These are phyloP conservation scores for Tachysurus fulvidraco DNA, from an alignment of 2,113 vertebrate species.

Conservation along the genomic window DNA sequence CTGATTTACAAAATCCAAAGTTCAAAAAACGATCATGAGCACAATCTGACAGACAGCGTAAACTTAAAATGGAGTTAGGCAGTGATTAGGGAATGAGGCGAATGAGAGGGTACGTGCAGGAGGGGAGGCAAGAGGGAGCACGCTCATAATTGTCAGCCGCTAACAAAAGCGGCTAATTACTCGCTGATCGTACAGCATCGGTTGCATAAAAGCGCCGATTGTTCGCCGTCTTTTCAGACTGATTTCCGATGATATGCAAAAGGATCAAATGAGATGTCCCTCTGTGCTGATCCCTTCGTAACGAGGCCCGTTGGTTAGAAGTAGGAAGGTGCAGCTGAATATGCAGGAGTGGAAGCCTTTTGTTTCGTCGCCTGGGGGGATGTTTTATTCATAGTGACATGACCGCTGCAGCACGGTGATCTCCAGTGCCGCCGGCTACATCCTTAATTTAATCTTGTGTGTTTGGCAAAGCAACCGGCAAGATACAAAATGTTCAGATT, in stretches of 20 bases:
- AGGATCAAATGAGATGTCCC: constrained; percentile 40
- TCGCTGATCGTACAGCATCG: constrained; percentile 25
- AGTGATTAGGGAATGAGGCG: constrained; percentile 41
- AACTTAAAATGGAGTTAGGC: constrained; percentile 29
- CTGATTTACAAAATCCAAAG: constrained; percentile 28
- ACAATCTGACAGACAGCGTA: constrained; percentile 33
- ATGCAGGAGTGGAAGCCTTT: constrained; percentile 28
- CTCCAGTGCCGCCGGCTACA: constrained; percentile 24
- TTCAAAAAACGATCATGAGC: not conserved
- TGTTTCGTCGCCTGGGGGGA: constrained; percentile 40
- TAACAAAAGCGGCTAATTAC: constrained; percentile 56
- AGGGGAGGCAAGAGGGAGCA: constrained; percentile 3
- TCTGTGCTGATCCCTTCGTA: constrained; percentile 1
- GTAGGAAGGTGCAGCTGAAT: constrained; percentile 35
- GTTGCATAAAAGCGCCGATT: constrained; percentile 46
- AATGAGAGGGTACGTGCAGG: constrained; percentile 22
- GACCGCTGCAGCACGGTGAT: constrained; percentile 25
- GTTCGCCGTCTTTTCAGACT: constrained; percentile 32
- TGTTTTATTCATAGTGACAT: constrained; percentile 50
- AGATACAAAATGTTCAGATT: not conserved
- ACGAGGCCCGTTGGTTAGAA: constrained; percentile 3
- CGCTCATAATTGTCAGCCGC: constrained; percentile 34
- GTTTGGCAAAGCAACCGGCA: not conserved
- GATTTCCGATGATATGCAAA: constrained; percentile 34
- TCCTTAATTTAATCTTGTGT: constrained; percentile 23